Conservation (phyloP, 2,888 invertebrate species). For the Chironomus tentans region DNA sequence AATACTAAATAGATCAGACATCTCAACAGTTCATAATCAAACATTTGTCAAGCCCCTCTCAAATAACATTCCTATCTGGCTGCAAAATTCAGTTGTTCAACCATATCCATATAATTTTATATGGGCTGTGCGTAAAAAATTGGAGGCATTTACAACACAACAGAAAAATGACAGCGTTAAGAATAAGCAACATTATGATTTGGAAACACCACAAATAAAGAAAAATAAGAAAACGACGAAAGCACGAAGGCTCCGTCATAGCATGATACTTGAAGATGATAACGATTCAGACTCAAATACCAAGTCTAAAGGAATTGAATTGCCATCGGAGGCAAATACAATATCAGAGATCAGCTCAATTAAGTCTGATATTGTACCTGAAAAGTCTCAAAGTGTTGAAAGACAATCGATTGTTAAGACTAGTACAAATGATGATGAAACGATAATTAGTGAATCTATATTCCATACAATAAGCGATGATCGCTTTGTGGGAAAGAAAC, state of each 20-base stretch:
- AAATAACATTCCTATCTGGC: conserved; percentile 35
- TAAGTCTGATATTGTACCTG: conserved; percentile 28
- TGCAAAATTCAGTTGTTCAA: conserved; percentile 40
- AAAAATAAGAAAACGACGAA: background rate
- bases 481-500: conserved; percentile 2
- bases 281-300: background rate
- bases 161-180: background rate
- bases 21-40: background rate
- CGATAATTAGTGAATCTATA: background rate
- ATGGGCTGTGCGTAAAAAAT: conserved; percentile 50
- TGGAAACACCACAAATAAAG: conserved; percentile 13
- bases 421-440: background rate
- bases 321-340: conserved; percentile 32
- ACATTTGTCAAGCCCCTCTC: background rate
- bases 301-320: background rate
- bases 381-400: background rate
- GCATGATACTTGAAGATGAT: background rate
- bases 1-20: background rate
- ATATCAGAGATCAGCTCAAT: conserved; percentile 33
- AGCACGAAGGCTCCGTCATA: background rate
- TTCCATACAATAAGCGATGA: background rate
- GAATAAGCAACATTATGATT: background rate
- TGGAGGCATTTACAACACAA: conserved; percentile 34
- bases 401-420: background rate
- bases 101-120: conserved; percentile 53